These are phyloP conservation scores for Caracal caracal DNA, from an alignment of 2,113 vertebrate species.

Conservation along the genomic window DNA sequence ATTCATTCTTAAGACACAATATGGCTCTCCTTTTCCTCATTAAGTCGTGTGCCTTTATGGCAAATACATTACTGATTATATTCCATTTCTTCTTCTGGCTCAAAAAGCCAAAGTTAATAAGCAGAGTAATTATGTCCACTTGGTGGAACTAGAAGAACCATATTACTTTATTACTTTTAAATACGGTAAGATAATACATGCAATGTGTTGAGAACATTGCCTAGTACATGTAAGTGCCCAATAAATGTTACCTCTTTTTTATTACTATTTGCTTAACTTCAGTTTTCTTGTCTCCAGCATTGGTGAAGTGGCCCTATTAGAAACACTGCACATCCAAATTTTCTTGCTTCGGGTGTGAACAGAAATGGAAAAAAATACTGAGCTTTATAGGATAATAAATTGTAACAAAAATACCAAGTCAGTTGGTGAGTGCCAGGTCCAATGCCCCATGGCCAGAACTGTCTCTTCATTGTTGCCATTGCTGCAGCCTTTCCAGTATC, in stretches of 20 bases:
- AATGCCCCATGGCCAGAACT: neutral
- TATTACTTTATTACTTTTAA: constrained; percentile 20
- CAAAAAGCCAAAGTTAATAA: neutral
- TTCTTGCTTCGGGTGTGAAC: neutral
- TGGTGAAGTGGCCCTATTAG: neutral
- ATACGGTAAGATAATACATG: neutral
- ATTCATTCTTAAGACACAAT: neutral
- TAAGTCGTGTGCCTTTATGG: neutral
- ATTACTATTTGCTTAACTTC: neutral
- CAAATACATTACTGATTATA: neutral
- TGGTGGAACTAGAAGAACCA: neutral
- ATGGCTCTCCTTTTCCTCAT: neutral
- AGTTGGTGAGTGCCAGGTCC: neutral
- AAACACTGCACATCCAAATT: neutral
- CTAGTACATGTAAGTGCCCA: neutral
- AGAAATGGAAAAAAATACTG: neutral
- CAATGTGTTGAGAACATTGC: neutral
- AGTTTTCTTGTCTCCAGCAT: neutral
- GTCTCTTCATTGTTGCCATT: neutral
- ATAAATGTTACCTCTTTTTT: neutral
- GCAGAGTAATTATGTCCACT: neutral
- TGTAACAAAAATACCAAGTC: neutral
- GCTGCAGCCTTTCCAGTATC: neutral
- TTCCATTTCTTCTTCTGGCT: neutral
- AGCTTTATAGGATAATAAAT: neutral